Base-by-base conservation (phyloP, 2,797 vertebrate species). In the Pempheris klunzingeri region DNA sequence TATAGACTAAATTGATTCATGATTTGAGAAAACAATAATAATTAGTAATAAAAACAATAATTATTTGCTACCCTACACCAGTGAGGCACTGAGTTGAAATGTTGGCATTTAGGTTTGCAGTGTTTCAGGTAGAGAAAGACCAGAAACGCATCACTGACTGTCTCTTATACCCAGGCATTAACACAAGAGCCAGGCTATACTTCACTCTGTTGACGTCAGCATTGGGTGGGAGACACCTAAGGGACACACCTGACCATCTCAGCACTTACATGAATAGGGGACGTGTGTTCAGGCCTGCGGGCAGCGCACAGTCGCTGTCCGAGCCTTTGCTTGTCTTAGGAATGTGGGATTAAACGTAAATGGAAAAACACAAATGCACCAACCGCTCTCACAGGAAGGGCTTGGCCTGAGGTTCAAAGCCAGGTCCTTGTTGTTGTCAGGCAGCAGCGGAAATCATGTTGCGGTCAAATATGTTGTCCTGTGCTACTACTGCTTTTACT, bases 271-370 rank as follows among this genome's bases (percentile, higher is more conserved):
- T 70, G 43, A 74, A 68, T 17, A 70, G 22, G 65, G 53, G 50
- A 72, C 71, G 77, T 57, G 34, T 17, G 54, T 80, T 73, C 4
- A 6, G 79, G 70, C 78, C 71, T 74, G 63, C 65, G 58, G 63
- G 50, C 55, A 64, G 43, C 52, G 49, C 49, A 57, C 83, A 63
- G 59, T 83, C 67, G 39, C 32, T 80, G 77, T 74, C 75, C 73
- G 81, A 72, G 78, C 74, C 78, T 86, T 88, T 85, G 80, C 86
- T 81, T 90, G 81, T 85, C 84, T 86, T 46, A 67, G 84, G 84
- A 90, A 89, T 86, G 86, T 83, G 71, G 74, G 78, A 88, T 84
- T 81, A 77, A 87, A 84, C 12, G 1, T 61, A 71, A 88, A 86
- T 55, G 81, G 76, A 85, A 89, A 88, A 88, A 62, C 66, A 81